A percentile compares a stretch with the other conserved stretches of the same genome.
Evolutionary conservation across 2,113 vertebrate genomes (phyloP).

Genomic region (Tyto alba): DNA sequence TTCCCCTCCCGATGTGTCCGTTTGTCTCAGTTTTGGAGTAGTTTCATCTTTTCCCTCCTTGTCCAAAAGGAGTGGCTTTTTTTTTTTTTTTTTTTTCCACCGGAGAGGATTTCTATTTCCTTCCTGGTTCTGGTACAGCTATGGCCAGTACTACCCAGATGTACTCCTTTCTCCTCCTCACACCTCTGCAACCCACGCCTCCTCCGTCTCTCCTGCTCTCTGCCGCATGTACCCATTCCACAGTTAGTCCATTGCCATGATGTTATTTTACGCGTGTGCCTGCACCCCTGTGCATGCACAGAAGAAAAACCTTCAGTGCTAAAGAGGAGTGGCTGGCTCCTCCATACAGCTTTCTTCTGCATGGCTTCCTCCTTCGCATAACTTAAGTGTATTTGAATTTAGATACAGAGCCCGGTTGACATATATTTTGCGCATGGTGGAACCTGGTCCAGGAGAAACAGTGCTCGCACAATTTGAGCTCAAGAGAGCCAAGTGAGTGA

Average conservation of each 20-base stretch:
- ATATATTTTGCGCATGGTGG: not conserved
- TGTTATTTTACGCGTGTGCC: not conserved
- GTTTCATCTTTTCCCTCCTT: not conserved
- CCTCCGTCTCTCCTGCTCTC: not conserved
- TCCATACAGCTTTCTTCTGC: not conserved
- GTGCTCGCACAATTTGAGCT: not conserved
- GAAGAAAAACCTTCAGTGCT: not conserved
- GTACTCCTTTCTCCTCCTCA: not conserved
- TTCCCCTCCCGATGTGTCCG: not conserved
- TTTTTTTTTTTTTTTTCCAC: not conserved
- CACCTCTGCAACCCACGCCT: not conserved
- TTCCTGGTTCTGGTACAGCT: not conserved
- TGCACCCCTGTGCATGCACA: not conserved
- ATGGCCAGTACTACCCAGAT: not conserved
- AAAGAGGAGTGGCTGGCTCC: not conserved
- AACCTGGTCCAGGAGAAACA: not conserved
- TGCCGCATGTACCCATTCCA: not conserved
- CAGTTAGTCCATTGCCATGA: not conserved
- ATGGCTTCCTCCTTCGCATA: not conserved
- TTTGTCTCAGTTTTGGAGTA: not conserved
- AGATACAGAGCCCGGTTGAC: not conserved
- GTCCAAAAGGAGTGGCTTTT: not conserved
- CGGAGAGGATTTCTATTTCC: not conserved
- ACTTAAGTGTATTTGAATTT: not conserved
- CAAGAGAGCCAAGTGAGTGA: not conserved